Evolutionary conservation across 2,113 vertebrate genomes (phyloP), one percentile per base, ranked within the genome.

Genomic region (Circaetus gallicus): DNA sequence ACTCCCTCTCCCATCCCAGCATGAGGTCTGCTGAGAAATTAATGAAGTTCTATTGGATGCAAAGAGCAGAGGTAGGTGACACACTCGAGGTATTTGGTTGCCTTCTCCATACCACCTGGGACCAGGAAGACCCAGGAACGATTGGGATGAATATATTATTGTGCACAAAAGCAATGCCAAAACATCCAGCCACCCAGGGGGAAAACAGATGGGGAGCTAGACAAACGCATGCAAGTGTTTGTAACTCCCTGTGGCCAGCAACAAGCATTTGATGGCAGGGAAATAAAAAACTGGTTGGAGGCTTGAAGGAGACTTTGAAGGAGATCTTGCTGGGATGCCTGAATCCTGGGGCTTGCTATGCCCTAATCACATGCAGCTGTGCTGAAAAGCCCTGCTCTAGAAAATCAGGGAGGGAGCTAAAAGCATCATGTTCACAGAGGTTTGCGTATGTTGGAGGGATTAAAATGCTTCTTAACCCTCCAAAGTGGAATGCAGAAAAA

Each of bases 361-460:
- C 69, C 58, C 63, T 93, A 89, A 89, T 77, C 36, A 11, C 70
- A 77, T 34, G 34, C 91, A 85, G 88, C 80, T 95, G 88, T 36
- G 38, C 76, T 32, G 59, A 55, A 78, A 85, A 89, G 18, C 50
- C 63, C 71, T 14, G 32, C 38, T 73, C 80, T 52, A 86, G 80
- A 92, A 94, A 82, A 82, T 15, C 20, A n/a, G 67, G n/a, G 69
- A 84, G 52, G 28, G 74, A 85, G 42, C 28, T 32, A 63, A 65
- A 73, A 63, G 42, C 71, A 53, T 52, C 7, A 4, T 49, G 81
- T 49, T 89, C 28, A 5, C 16, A 22, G 55, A 79, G 71, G 79
- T 80, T 73, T 74, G 62, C 8, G 6, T 47, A 28, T 63, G 55
- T 63, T 70, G 50, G 56, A 63, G 32, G 50, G 91, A 80, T 91